Evolutionary conservation across 2,797 vertebrate species (phyloP), one percentile per base, ranked within the genome.

Genomic region (Australoheros facetus): DNA sequence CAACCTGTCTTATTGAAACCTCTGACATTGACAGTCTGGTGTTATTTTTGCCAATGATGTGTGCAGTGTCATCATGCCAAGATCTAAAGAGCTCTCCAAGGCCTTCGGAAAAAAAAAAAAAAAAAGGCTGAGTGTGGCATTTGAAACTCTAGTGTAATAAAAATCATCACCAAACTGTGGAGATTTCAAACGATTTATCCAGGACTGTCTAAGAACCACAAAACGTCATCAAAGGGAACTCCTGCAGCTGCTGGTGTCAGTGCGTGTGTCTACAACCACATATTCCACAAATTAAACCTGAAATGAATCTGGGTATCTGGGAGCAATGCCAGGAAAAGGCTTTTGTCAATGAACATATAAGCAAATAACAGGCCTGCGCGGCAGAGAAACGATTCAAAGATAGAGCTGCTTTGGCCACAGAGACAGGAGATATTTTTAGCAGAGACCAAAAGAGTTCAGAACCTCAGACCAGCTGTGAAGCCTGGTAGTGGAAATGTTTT

Each of bases 241-340:
- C 45, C 30, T 69, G 64, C 64, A 69, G 45, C 26, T 51, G 64
- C 45, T 51, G 19, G 16, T 69, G 64, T 69, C 64, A 69, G 26
- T 30, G 45, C 45, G 30, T 51, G 45, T 1, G 6, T 30, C 45
- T 69, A 69, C 45, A 51, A 51, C 45, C 45, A 4, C 26, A 30
- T 30, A 69, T 8, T 51, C 64, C 64, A 69, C 64, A 69, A 69
- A 69, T 69, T 69, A 69, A 69, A 51, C 26, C 64, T 13, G 23
- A 66, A 48, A 28, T 66, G 23, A 48, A 66, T 66, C 62, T 66
- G 39, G 26, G 39, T 28, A 48, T 45, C 62, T 66, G 62, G 42
- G 62, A 11, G 23, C 23, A 12, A 26, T 66, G 64, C 51, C 59
- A 55, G 23, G 51, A 16, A 75, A 48, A 62, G 53, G 10, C 3